Base-by-base conservation (phyloP, 2,888 invertebrate species). In the Agrochola lychnidis region DNA sequence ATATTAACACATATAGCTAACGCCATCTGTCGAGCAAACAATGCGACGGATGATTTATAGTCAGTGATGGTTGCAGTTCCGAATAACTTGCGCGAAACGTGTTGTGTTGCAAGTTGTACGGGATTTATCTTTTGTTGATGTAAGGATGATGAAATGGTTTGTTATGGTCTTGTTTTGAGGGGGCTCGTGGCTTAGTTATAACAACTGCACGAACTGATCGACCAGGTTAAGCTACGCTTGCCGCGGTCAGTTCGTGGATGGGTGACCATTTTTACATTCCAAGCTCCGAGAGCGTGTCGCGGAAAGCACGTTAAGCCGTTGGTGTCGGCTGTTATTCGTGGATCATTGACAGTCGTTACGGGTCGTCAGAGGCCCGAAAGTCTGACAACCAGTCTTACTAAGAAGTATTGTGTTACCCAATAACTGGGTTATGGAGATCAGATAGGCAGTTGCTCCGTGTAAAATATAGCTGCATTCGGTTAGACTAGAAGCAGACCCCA, bases 11-110 rank as follows among this genome's bases (percentile, higher is more conserved):
- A 57, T 73, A 82, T 64, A 76, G 67, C 81, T 57, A 82, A 61
- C 71, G 79, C 84, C 85, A 84, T 84, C 87, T 85, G 80, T 81
- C 83, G 75, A 71, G 84, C 82, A 90, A 88, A 91, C 89, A 88
- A 88, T 86, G 86, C 83, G 79, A 81, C 66, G 59, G 71, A 85
- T 90, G 89, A 91, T 91, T 89, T 89, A 89, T 83, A 80, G 66
- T 70, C 75, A 42, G 78, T 78, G 70, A 81, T 63, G 67, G 56
- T 77, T 83, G 75, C 81, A 79, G 79, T 78, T 64, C 19, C 61
- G 56, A 85, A 87, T 87, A 85, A 87, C 80, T 83, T 73, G 70
- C 66, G 73, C 73, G 69, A 67, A 78, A 82, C 75, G 73, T 73
- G 81, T 40, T 25, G 6, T 72, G 78, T 61, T 74, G 67, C 66